Percentiles rank a stretch among this genome's conserved stretches.
Evolutionary conservation across 2,888 invertebrate species (phyloP).

Genomic region (Megastigmus dorsalis): DNA sequence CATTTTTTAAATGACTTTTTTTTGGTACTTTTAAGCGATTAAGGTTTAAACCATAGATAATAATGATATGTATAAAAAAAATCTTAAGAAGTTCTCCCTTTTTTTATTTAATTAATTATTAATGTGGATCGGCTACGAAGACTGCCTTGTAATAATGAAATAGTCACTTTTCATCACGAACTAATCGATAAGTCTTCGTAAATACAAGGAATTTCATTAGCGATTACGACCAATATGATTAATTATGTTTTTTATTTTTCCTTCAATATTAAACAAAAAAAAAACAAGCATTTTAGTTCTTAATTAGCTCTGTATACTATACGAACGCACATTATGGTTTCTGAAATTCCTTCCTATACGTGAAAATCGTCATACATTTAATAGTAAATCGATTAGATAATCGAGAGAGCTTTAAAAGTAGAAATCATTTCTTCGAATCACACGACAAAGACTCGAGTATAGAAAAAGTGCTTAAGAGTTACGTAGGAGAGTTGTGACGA

Average conservation of each 20-base stretch:
- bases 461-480: background rate
- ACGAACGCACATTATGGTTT: background rate
- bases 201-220: background rate
- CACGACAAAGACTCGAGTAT: background rate
- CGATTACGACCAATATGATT: too few species aligned
- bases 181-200: constrained; percentile 22
- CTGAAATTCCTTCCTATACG: too few species aligned
- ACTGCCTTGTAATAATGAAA: constrained; percentile 29
- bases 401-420: constrained; percentile 7
- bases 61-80: constrained; percentile 18
- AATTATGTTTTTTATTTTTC: too few species aligned
- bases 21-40: constrained; percentile 2
- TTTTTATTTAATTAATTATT: constrained; percentile 16
- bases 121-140: constrained; percentile 10
- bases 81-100: too few species aligned
- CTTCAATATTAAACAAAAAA: too few species aligned
- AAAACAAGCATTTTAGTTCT: background rate
- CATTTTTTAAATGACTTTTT: background rate
- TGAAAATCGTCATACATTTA: background rate
- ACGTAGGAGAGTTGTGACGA: background rate
- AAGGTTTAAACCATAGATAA: constrained; percentile 19
- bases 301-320: background rate
- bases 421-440: background rate
- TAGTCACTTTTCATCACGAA: constrained; percentile 19
- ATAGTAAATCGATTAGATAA: background rate